phyloP scores from a whole-genome alignment of 2,113 vertebrate species.

The Toxostoma redivivum region DNA sequence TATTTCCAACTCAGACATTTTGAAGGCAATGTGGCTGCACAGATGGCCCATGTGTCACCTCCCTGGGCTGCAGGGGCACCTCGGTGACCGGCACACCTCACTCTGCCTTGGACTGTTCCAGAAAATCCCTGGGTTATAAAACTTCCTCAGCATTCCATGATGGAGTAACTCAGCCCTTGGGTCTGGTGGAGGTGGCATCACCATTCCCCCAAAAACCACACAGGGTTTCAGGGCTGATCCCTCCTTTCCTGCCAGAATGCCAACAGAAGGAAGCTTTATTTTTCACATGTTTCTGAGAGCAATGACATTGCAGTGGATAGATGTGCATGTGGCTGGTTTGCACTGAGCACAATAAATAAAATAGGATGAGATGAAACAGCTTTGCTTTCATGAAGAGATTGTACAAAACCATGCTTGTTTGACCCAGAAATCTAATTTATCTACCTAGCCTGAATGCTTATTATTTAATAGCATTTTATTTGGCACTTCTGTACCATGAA shows the following conservation, averaged over 20 bases:
- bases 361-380: slow-evolving; percentile 33
- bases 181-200: background rate
- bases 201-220: background rate
- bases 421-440: background rate
- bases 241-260: background rate
- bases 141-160: background rate
- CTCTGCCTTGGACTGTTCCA: background rate
- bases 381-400: background rate
- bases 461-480: background rate
- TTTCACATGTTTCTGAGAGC: background rate
- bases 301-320: background rate
- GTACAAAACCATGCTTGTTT: background rate
- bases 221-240: background rate
- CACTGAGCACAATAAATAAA: background rate
- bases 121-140: background rate
- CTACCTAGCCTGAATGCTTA: background rate
- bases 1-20: background rate
- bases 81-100: background rate
- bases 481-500: background rate
- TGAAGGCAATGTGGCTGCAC: background rate
- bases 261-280: background rate
- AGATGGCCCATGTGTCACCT: background rate
- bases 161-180: background rate
- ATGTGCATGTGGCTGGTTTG: background rate
- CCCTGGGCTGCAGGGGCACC: background rate